Evolutionary conservation across 30 jellyfish, hydroid and myxozoan genomes (phyloP), one percentile per base, ranked within the genome.

Genomic region (Mastigias papua): DNA sequence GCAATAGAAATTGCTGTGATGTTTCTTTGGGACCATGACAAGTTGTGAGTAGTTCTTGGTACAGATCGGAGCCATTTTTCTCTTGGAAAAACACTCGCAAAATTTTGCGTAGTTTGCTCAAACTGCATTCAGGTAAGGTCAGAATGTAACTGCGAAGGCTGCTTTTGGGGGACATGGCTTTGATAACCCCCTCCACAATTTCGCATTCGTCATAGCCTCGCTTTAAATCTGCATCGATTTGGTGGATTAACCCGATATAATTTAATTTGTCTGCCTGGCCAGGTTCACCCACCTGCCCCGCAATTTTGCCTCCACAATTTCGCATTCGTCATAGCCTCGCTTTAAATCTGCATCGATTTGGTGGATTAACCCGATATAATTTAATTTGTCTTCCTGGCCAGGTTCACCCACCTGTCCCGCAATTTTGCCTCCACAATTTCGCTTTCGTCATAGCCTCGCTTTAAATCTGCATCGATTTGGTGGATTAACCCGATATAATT

Each of bases 61-160:
- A 70, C 31, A 70, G 3, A 34, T 34, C 64, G 26, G 82, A 32
- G 25, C 65, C 82, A n/a, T 70, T 42, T 29, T 70, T 4, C 4
- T 70, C 82, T 37, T 70, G 61, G 23, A 25, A 70, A 23, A 32
- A 42, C 19, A 42, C 82, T 42, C 82, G 34, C 30, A 70, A n/a
- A 20, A 42, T 70, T 42, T 70, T 70, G 30, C 61, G 61, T 63
- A 70, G 29, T 32, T 42, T 70, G 61, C 21, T 37, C 34, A 11
- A 37, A 63, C 58, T 13, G 29, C 61, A 29, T 70, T 70, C 82
- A 32, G 82, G 82, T 29, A 34, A 27, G 19, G 64, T 42, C 82
- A 32, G 31, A 70, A 70, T 34, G 64, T 70, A 70, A 37, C 64
- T 42, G 25, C 82, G 82, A 28, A 70, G 61, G 64, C 64, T 42